Conservation (phyloP, 2,113 vertebrate species). For the Petaurus breviceps region DNA sequence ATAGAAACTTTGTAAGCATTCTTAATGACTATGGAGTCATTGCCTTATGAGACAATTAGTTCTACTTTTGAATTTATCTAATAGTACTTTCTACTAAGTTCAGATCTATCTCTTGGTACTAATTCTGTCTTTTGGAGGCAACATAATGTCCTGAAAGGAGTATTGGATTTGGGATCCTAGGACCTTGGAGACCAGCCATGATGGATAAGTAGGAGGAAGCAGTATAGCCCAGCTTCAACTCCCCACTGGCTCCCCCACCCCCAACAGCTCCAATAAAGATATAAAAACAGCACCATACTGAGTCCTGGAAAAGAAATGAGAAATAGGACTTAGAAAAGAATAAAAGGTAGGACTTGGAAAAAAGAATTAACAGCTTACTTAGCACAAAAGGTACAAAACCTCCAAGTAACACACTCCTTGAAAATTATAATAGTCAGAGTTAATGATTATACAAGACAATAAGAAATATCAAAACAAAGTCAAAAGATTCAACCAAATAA, state of each 20-base stretch:
- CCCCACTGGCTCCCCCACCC: not conserved
- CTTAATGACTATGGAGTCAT: not conserved
- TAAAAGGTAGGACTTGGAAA: not conserved
- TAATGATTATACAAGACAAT: not conserved
- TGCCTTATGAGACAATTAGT: not conserved
- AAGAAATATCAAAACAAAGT: not conserved
- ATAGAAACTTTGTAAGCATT: not conserved
- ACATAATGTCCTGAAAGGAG: not conserved
- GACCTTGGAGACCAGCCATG: not conserved
- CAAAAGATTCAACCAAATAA: not conserved
- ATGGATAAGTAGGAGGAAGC: not conserved
- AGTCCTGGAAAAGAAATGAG: not conserved
- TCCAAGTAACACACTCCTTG: not conserved
- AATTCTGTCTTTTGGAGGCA: not conserved
- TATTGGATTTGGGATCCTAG: not conserved
- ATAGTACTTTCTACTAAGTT: not conserved
- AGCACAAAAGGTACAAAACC: not conserved
- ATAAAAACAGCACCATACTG: not conserved
- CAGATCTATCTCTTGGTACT: not conserved
- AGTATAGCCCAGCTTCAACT: not conserved
- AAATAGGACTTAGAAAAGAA: not conserved
- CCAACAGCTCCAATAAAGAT: not conserved
- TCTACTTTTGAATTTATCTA: no score
- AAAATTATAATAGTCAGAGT: not conserved
- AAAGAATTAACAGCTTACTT: not conserved